Base-by-base conservation (phyloP, 2,113 vertebrate species). In the Pelodiscus sinensis region DNA sequence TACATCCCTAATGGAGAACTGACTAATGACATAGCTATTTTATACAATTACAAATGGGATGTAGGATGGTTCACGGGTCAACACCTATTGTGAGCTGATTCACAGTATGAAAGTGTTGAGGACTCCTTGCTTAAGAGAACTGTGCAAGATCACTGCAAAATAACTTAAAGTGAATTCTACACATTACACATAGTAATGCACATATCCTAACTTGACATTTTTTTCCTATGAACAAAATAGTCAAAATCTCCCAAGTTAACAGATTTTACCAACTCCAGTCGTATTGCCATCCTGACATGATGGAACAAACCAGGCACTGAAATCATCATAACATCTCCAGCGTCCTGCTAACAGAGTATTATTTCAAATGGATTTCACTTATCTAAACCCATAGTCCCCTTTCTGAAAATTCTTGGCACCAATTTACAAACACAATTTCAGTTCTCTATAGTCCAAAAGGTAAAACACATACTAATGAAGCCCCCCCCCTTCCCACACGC, bases 251-350 rank as follows among this genome's bases (percentile, higher is more conserved):
- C 0, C 0, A 62, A 27, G 84, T 9, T 81, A 9, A 4, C 71
- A 75, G 77, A 24, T 90, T 88, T 50, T 22, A 68, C 60, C 83
- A 88, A 81, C 19, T 88, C 60, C 68, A 56, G n/a, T 21, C 87
- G 38, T 22, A 54, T 50, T 52, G 25, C 91, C 51, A 85, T 9
- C n/a, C 1, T 65, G 29, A 71, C 89, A 31, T 19, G 24, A 19
- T 29, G 35, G 58, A 18, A 87, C 24, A 71, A 31, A 71, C 2
- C 5, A 54, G 52, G 55, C 51, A 57, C 12, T 0, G 1, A 83
- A 94, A 35, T 80, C 57, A 35, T n/a, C 65, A 18, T 44, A 65
- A 3, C 22, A 77, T 50, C 73, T 18, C 24, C 21, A 25, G 38
- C 38, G 15, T 1, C 38, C 18, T 71, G 65, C 18, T 71, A 9